Evolutionary conservation across 2,113 vertebrate species (phyloP).

Genomic region (Microcebus tavaratra): DNA sequence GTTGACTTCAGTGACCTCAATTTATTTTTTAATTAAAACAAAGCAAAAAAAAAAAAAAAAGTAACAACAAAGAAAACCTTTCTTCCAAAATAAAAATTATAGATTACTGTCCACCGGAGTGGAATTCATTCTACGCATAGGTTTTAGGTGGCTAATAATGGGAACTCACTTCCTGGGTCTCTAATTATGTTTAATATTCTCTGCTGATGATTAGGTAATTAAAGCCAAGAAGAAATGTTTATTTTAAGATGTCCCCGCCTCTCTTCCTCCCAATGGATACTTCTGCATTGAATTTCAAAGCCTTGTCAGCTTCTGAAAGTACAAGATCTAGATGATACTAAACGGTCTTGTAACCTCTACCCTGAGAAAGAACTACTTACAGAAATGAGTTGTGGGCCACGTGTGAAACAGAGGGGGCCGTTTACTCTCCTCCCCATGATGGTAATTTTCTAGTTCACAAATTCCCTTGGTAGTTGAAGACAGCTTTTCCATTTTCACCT

Average conservation of each 20-base stretch:
- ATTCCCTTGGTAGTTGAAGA: slow-evolving; percentile 88
- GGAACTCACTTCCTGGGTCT: background rate
- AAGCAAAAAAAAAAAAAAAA: background rate
- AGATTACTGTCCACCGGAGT: background rate
- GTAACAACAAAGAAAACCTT: background rate
- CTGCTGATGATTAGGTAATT: background rate
- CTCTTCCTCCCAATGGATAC: background rate
- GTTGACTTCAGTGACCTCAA: background rate
- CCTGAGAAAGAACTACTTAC: slow-evolving; percentile 81
- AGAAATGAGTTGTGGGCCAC: slow-evolving; percentile 91
- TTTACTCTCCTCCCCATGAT: slow-evolving; percentile 79
- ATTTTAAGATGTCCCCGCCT: background rate
- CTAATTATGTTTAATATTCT: background rate
- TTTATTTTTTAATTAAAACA: slow-evolving; percentile 17
- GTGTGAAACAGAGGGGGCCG: slow-evolving; percentile 88
- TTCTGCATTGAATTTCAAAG: background rate
- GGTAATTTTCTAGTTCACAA: slow-evolving; percentile 91
- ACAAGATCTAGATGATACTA: background rate
- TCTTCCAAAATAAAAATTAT: background rate
- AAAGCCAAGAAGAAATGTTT: background rate
- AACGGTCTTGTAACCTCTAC: background rate
- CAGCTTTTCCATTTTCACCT: slow-evolving; percentile 93
- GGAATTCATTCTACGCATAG: background rate
- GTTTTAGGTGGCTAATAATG: background rate
- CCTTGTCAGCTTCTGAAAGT: background rate